A percentile compares a stretch with the other conserved stretches of the same genome.
Evolutionary conservation across 2,888 invertebrate species (phyloP).

Genomic region (Icerya purchasi): DNA sequence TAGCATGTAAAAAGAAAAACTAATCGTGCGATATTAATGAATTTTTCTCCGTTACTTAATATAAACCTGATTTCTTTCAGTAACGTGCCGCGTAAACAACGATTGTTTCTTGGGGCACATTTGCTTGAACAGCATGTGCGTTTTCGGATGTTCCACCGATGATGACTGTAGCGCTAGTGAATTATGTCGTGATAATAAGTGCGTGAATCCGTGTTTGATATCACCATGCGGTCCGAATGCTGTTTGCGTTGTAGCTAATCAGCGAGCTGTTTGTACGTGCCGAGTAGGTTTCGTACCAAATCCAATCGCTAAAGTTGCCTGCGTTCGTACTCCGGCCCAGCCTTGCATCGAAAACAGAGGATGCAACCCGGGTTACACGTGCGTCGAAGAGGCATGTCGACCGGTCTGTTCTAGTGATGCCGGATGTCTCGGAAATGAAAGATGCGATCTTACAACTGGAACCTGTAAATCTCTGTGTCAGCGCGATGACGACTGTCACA

Average conservation of each 20-base stretch:
- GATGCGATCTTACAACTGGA: slow-evolving; percentile 42
- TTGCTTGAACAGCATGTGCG: slow-evolving; percentile 63
- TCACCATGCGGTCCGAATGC: slow-evolving; percentile 73
- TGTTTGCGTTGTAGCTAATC: slow-evolving; percentile 53
- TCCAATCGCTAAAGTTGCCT: slow-evolving; percentile 60
- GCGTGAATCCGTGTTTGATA: slow-evolving; percentile 51
- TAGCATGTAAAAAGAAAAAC: neutral
- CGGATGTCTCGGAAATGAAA: slow-evolving; percentile 63
- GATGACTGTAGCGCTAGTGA: slow-evolving; percentile 72
- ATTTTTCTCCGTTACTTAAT: no score
- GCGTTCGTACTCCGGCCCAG: slow-evolving; percentile 54
- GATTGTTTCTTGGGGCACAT: slow-evolving; percentile 83
- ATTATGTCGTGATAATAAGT: slow-evolving; percentile 58
- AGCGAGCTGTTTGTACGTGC: slow-evolving; percentile 63
- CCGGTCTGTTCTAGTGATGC: slow-evolving; percentile 52
- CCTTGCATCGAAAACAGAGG: slow-evolving; percentile 57
- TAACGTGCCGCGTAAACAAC: slow-evolving; percentile 74
- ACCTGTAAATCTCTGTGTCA: slow-evolving; percentile 67
- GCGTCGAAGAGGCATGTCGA: slow-evolving; percentile 49
- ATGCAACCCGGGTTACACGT: slow-evolving; percentile 46
- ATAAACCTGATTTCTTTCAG: slow-evolving; percentile 25
- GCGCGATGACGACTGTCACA: slow-evolving; percentile 64
- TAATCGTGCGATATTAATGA: neutral
- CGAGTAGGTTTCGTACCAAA: slow-evolving; percentile 58
- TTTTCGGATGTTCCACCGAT: slow-evolving; percentile 64